Base-by-base conservation (phyloP, 2,113 vertebrate species). In the Embiotoca jacksoni region DNA sequence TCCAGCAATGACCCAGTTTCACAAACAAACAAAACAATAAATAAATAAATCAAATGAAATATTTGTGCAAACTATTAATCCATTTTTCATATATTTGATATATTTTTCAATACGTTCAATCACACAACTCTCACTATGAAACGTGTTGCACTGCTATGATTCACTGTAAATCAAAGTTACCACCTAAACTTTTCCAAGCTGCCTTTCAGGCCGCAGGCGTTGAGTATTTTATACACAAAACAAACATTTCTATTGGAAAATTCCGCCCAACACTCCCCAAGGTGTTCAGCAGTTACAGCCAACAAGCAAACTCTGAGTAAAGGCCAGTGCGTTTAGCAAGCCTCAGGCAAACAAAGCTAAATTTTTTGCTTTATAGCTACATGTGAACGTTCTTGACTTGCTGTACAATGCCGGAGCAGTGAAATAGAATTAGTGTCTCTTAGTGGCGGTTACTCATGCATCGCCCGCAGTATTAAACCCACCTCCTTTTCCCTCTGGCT, bases 361-460 rank as follows among this genome's bases (percentile, higher is more conserved):
- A 33, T 36, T 16, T 32, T 60, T 31, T 2, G 3, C 33, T 23
- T 0, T 53, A 16, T n/a, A 54, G 11, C 58, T 53, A 23, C 33
- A 47, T 6, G 3, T 73, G 33, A 61, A 11, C 10, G n/a, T 52
- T 44, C 5, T 10, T 39, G 47, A 33, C 57, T 72, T 13, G 23
- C 23, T 23, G 23, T 23, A n/a, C 13, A 6, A 5, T 15, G 3
- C 49, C 35, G 37, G 33, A 44, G 11, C 52, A 63, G 14, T 39
- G 53, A 54, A 31, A 36, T 32, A 13, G 10, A 63, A 23, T 35
- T 72, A 49, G 36, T 13, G 64, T 76, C 64, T 81, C 47, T 32
- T 11, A 61, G 46, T 39, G 68, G 46, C 72, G 58, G 41, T 78
- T 81, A 62, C 71, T 68, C 57, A 79, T 50, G 39, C 61, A 53